Conservation (phyloP, 2,113 vertebrate genomes). For the Thermophis baileyi region DNA sequence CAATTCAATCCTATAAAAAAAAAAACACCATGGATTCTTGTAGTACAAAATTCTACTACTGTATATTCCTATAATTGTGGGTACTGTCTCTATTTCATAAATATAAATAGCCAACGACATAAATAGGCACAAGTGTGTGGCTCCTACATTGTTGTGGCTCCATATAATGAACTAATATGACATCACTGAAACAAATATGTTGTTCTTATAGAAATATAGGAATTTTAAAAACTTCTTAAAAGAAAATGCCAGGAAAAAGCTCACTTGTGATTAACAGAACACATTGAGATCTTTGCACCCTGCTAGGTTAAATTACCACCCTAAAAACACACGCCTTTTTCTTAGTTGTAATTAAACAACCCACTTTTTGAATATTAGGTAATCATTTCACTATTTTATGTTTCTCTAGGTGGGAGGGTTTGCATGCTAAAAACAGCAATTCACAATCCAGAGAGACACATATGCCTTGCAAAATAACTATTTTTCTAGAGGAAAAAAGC, state of each 20-base stretch:
- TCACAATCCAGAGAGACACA: not conserved
- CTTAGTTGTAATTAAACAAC: not conserved
- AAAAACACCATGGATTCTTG: not conserved
- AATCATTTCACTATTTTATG: not conserved
- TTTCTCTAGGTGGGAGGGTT: not conserved
- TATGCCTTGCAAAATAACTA: not conserved
- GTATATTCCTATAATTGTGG: not conserved
- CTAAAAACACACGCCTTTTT: not conserved
- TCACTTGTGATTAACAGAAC: not conserved
- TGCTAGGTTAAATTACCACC: not conserved
- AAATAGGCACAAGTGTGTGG: not conserved
- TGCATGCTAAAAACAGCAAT: not conserved
- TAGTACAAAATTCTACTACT: not conserved
- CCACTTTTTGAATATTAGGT: not conserved
- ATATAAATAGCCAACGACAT: not conserved
- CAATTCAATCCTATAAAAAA: not conserved
- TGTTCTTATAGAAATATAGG: not conserved
- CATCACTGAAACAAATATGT: not conserved
- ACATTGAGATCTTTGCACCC: not conserved
- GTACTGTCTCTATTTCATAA: not conserved
- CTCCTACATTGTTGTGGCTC: not conserved
- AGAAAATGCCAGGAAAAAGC: not conserved
- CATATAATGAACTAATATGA: not conserved
- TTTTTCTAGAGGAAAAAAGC: not conserved
- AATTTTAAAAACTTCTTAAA: not conserved